Conservation (phyloP, 2,888 invertebrate genomes). For the Harpalus rufipes region DNA sequence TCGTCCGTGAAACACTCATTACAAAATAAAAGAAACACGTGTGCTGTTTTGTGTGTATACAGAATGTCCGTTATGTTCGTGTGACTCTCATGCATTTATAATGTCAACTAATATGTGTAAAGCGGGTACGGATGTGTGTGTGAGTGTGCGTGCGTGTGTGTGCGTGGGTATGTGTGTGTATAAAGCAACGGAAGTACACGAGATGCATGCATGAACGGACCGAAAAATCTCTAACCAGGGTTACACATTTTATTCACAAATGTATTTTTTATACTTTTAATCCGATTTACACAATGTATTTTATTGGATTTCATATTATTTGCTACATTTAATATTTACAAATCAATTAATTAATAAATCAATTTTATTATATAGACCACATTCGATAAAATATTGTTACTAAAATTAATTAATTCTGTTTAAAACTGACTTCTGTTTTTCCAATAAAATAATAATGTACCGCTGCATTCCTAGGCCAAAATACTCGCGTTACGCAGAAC, state of each 20-base stretch:
- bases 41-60: constrained; percentile 28
- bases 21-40: constrained; percentile 64
- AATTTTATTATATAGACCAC: neutral
- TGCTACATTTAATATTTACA: neutral
- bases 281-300: neutral
- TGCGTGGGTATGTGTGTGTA: constrained; percentile 21
- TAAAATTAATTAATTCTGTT: too few species aligned
- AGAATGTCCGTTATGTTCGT: constrained; percentile 23
- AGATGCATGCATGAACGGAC: constrained; percentile 54
- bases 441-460: too few species aligned
- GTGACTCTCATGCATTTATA: constrained; percentile 29
- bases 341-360: constrained; percentile 19
- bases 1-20: constrained; percentile 59
- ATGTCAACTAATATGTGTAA: constrained; percentile 56
- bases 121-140: constrained; percentile 24
- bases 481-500: too few species aligned
- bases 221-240: constrained; percentile 10
- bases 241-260: constrained; percentile 12
- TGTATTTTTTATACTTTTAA: constrained; percentile 15
- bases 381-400: neutral
- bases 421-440: too few species aligned
- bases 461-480: too few species aligned
- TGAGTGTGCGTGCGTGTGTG: constrained; percentile 14
- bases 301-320: constrained; percentile 17
- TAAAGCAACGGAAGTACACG: constrained; percentile 59